Evolutionary conservation across 2,113 vertebrate species (phyloP).

Genomic region (Lycaon pictus): DNA sequence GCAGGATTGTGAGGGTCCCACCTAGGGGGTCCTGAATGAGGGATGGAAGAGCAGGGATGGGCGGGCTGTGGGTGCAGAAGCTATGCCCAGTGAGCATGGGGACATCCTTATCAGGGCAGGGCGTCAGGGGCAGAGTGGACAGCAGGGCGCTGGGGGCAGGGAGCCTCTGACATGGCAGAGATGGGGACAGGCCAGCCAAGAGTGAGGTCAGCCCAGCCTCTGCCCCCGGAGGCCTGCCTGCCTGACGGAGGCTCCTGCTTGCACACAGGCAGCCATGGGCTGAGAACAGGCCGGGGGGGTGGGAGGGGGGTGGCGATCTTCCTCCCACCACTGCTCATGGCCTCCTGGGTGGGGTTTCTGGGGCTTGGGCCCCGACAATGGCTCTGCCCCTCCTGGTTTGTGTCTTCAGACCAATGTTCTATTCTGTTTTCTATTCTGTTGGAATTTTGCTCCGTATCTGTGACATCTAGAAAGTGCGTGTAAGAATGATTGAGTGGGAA

Average conservation of each 20-base stretch:
- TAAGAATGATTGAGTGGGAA: neutral
- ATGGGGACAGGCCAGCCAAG: neutral
- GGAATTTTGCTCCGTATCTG: neutral
- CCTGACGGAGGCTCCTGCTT: neutral
- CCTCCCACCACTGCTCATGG: too few species aligned
- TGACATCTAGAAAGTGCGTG: neutral
- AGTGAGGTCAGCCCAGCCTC: neutral
- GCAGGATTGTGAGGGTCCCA: too few species aligned
- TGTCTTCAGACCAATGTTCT: neutral
- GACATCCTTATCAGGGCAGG: neutral
- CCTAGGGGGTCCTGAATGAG: fast-evolving
- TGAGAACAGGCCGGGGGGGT: neutral
- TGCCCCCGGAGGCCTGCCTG: neutral
- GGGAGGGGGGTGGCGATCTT: too few species aligned
- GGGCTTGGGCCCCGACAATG: neutral
- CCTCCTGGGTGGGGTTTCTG: neutral
- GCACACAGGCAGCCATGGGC: neutral
- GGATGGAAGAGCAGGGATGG: neutral
- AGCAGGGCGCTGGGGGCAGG: fast-evolving
- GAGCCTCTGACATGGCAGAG: neutral
- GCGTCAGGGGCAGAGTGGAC: neutral
- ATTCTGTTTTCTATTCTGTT: fast-evolving
- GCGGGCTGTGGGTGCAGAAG: neutral
- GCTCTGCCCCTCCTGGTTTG: neutral
- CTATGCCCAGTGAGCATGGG: neutral